Evolutionary conservation across 2,113 vertebrate species (phyloP).

Genomic region (Tragulus kanchil): DNA sequence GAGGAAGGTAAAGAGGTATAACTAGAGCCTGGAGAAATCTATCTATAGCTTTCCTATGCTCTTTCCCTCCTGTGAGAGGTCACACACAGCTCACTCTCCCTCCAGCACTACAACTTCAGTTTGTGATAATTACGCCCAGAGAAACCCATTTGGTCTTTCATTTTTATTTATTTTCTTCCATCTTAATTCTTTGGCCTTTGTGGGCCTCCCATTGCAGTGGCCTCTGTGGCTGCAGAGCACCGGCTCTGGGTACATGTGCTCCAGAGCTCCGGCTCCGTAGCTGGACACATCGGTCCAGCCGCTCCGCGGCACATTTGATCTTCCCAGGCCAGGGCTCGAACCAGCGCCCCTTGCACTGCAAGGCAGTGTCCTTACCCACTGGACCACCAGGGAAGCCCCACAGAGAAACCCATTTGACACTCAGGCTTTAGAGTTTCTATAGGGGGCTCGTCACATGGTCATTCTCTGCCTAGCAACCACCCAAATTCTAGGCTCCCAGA

Average conservation of each 20-base stretch:
- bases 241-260: too few species aligned
- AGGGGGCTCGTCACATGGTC: neutral
- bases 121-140: neutral
- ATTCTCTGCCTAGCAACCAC: constrained; percentile 30
- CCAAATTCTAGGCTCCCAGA: constrained; percentile 4
- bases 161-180: too few species aligned
- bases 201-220: too few species aligned
- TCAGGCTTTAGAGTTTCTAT: constrained; percentile 11
- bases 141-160: neutral
- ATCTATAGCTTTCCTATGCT: neutral
- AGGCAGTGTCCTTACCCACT: too few species aligned
- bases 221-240: too few species aligned
- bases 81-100: neutral
- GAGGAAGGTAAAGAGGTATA: neutral
- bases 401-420: neutral
- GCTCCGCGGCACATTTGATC: too few species aligned
- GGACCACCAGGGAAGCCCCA: too few species aligned
- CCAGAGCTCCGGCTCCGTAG: too few species aligned
- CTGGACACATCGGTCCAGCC: too few species aligned
- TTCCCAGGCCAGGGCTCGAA: too few species aligned
- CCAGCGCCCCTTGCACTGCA: too few species aligned
- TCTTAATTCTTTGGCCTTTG: too few species aligned
- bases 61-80: neutral
- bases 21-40: neutral
- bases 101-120: neutral